Evolutionary conservation across 1,140 invertebrate genomes (phyloP).

Genomic region (Lerema accius): DNA sequence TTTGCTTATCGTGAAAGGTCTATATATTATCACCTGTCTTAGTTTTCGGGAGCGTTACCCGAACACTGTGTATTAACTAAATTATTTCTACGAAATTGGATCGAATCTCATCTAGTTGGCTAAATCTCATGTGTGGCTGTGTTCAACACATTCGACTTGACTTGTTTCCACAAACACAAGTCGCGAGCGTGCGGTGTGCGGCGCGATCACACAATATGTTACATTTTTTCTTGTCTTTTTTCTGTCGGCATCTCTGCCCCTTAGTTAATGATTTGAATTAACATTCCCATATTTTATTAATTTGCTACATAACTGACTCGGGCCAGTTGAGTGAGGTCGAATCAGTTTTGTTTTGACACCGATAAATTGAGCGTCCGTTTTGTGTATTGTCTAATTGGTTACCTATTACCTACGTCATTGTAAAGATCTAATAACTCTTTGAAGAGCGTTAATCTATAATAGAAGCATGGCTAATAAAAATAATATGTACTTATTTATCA

Average conservation of each 20-base stretch:
- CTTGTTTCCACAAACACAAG: slow-evolving; percentile 75
- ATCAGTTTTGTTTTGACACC: slow-evolving; percentile 44
- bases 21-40: too few relatives aligned
- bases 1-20: too few relatives aligned
- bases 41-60: too few relatives aligned
- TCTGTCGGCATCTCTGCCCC: slow-evolving; percentile 63
- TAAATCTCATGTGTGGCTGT: too few relatives aligned
- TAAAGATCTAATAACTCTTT: slow-evolving; percentile 6
- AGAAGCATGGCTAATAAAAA: neutral
- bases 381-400: slow-evolving; percentile 21
- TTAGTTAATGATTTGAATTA: slow-evolving; percentile 77
- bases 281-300: slow-evolving; percentile 75
- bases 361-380: slow-evolving; percentile 40
- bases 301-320: slow-evolving; percentile 51
- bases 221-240: slow-evolving; percentile 62
- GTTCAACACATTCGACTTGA: slow-evolving; percentile 69
- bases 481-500: neutral
- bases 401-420: slow-evolving; percentile 19
- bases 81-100: too few relatives aligned
- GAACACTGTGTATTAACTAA: too few relatives aligned
- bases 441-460: slow-evolving; percentile 7
- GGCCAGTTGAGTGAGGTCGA: slow-evolving; percentile 39
- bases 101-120: neutral
- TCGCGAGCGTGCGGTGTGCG: slow-evolving; percentile 47
- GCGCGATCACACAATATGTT: slow-evolving; percentile 65